Evolutionary conservation across 2,113 vertebrate species (phyloP).

Genomic region (Nerophis lumbriciformis): DNA sequence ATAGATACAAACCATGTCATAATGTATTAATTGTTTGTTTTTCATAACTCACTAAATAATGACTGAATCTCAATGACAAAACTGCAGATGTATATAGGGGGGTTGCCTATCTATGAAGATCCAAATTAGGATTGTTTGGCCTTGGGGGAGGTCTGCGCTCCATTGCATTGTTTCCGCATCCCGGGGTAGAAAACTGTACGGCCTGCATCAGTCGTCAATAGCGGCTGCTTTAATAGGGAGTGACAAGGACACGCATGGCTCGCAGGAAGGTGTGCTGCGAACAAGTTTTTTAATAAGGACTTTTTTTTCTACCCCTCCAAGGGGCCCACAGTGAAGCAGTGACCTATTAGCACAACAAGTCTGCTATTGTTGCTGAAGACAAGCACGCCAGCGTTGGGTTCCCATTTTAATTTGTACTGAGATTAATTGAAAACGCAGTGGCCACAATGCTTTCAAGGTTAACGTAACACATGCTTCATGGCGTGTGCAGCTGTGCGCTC

Average conservation of each 20-base stretch:
- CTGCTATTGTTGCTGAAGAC: constrained; percentile 34
- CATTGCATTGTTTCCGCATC: not conserved
- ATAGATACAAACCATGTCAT: not conserved
- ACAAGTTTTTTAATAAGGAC: not conserved
- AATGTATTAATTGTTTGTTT: too few relatives aligned
- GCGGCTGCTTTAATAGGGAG: constrained; percentile 34
- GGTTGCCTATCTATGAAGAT: too few relatives aligned
- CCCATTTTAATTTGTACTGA: constrained; percentile 39
- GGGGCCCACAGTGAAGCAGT: too few relatives aligned
- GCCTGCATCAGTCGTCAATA: not conserved
- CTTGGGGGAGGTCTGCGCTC: not conserved
- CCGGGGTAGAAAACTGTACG: not conserved
- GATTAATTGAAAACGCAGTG: constrained; percentile 59
- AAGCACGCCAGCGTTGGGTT: constrained; percentile 33
- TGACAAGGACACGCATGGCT: constrained; percentile 42
- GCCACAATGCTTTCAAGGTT: constrained; percentile 55
- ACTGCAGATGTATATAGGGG: too few relatives aligned
- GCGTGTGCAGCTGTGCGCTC: constrained; percentile 27
- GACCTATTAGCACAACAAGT: constrained; percentile 1
- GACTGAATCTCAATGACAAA: too few relatives aligned
- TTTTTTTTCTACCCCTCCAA: too few relatives aligned
- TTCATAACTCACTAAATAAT: too few relatives aligned
- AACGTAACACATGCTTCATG: constrained; percentile 57
- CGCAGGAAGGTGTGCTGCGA: constrained; percentile 24
- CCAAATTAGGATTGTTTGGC: not conserved